Conservation (phyloP, 2,113 vertebrate species). For the Triplophysa dalaica region DNA sequence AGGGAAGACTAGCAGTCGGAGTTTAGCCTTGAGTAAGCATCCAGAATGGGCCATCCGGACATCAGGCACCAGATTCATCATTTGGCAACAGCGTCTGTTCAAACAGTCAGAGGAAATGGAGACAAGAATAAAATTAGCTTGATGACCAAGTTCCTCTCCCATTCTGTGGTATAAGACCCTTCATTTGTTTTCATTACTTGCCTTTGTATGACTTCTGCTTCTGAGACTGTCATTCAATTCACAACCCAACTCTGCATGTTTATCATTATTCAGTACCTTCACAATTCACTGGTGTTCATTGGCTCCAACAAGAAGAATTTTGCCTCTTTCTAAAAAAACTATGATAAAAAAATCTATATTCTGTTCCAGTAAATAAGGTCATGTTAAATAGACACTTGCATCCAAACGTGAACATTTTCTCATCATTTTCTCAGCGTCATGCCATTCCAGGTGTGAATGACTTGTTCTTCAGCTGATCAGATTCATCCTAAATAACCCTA, state of each 20-base stretch:
- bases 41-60: conserved; percentile 82
- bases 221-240: conserved; percentile 45
- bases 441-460: too few relatives aligned
- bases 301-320: neutral
- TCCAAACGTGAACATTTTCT: too few relatives aligned
- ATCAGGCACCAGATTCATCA: conserved; percentile 74
- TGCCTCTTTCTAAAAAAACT: neutral
- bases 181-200: conserved; percentile 83
- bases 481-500: too few relatives aligned
- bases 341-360: too few relatives aligned
- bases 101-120: conserved; percentile 84
- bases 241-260: neutral
- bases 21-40: conserved; percentile 82
- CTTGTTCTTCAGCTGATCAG: too few relatives aligned
- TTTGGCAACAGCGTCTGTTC: conserved; percentile 74
- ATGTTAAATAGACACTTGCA: too few relatives aligned
- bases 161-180: conserved; percentile 75
- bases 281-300: neutral
- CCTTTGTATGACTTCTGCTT: conserved; percentile 50
- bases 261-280: neutral
- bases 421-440: too few relatives aligned
- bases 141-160: conserved; percentile 81
- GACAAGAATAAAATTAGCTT: conserved; percentile 83
- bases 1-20: conserved; percentile 63
- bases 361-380: too few relatives aligned